phyloP scores from a whole-genome alignment of 2,113 vertebrate genomes.

The Zosterops pallidus region DNA sequence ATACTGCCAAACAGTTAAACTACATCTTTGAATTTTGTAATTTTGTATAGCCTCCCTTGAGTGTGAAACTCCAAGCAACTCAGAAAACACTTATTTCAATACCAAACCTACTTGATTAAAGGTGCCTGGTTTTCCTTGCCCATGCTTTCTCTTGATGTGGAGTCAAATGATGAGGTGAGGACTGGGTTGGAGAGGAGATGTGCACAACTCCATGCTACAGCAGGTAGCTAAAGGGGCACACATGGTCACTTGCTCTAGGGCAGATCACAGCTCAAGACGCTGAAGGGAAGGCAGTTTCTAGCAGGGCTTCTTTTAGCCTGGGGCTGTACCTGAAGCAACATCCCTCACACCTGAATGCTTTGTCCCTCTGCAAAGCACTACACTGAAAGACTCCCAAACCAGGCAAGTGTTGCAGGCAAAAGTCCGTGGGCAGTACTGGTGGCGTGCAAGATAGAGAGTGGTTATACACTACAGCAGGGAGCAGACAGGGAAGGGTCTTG shows the following conservation, averaged over 20 bases:
- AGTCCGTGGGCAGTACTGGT: not conserved
- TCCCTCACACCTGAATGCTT: not conserved
- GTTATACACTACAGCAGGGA: not conserved
- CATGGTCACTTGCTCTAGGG: not conserved
- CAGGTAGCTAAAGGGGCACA: not conserved
- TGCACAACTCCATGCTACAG: accelerated
- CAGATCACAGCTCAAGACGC: not conserved
- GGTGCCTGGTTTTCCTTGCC: not conserved
- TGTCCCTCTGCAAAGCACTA: not conserved
- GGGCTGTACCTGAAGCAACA: not conserved
- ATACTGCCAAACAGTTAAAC: slow-evolving; percentile 2
- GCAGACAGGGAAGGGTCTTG: not conserved
- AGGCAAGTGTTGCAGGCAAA: not conserved
- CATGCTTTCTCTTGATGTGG: accelerated
- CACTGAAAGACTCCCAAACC: not conserved
- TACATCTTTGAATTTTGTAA: slow-evolving; percentile 1
- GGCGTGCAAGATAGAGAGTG: not conserved
- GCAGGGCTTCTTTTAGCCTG: not conserved
- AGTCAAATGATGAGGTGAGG: not conserved
- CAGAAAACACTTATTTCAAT: not conserved
- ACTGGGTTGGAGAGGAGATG: not conserved
- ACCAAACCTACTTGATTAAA: not conserved
- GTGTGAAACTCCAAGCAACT: not conserved
- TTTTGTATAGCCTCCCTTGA: not conserved
- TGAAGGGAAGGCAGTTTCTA: not conserved